Conservation (phyloP, 2,797 vertebrate species). For the Peromyscus aztecus region DNA sequence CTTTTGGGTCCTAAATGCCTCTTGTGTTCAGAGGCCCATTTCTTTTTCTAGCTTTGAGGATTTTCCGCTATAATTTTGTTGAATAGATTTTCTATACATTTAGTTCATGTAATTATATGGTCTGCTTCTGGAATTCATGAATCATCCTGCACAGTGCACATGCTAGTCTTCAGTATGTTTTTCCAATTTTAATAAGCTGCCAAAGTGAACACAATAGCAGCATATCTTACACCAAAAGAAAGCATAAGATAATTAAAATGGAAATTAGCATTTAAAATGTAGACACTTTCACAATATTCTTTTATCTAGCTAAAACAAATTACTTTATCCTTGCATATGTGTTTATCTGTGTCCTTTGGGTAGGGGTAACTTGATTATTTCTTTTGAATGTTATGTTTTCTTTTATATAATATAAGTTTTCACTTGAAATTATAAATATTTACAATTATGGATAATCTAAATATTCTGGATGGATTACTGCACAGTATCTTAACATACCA, state of each 20-base stretch:
- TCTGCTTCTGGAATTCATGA: neutral
- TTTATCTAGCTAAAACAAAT: conserved; percentile 33
- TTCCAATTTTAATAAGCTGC: neutral
- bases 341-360: conserved; percentile 15
- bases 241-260: conserved; percentile 53
- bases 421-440: neutral
- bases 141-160: neutral
- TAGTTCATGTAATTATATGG: neutral
- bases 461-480: neutral
- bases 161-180: neutral
- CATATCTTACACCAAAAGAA: conserved; percentile 12
- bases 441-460: neutral
- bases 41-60: neutral
- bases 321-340: neutral
- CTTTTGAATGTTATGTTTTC: conserved; percentile 6
- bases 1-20: neutral
- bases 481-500: neutral
- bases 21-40: neutral
- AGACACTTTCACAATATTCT: conserved; percentile 7
- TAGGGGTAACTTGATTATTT: neutral
- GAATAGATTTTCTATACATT: neutral
- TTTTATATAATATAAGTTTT: neutral
- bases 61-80: neutral
- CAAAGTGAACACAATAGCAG: neutral
- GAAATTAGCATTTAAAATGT: conserved; percentile 43